Base-by-base conservation (phyloP, 2,113 vertebrate species). In the Gnathonemus echidnorhynchus region DNA sequence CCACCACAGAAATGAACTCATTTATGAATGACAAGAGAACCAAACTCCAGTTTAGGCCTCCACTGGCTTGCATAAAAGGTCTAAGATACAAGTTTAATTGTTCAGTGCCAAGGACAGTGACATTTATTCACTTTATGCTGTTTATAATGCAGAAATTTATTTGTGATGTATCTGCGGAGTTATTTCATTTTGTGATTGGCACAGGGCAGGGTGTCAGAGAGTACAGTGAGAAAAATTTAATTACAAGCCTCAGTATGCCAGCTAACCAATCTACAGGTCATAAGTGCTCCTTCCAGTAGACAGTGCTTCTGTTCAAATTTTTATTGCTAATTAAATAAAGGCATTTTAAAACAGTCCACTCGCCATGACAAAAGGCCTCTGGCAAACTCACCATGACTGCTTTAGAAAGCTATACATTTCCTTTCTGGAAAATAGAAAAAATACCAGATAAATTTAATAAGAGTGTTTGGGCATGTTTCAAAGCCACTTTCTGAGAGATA, bases 391-490 rank as follows among this genome's bases (percentile, higher is more conserved):
- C 39, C 49, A 52, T 84, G 53, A 85, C 77, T 46, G 80, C 74
- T 31, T 89, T 62, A 66, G 77, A 85, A 52, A 89, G 89, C 77
- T 62, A 62, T 89, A 62, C 52, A 35, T 89, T 62, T 58, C 80
- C 52, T 89, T 85, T 85, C 48, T 86, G 89, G 50, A 31, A 89
- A 89, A 89, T 62, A 89, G 48, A 42, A 50, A 89, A 85, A 85
- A 89, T n/a, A 84, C 74, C 9, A 10, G 31, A 48, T 46, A 89
- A 27, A 89, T 89, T 84, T 53, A 62, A 89, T 89, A 89, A 84
- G 39, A 24, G 48, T 86, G 58, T 80, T 48, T 48, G 52, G 52
- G 24, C 35, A 42, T 62, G 52, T 84, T 31, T 86, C 89, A 86
- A 85, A 86, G 80, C 24, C 53, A 50, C 52, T 89, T 84, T 85